Evolutionary conservation across 2,888 invertebrate species (phyloP).

Genomic region (Epinotia ramella): DNA sequence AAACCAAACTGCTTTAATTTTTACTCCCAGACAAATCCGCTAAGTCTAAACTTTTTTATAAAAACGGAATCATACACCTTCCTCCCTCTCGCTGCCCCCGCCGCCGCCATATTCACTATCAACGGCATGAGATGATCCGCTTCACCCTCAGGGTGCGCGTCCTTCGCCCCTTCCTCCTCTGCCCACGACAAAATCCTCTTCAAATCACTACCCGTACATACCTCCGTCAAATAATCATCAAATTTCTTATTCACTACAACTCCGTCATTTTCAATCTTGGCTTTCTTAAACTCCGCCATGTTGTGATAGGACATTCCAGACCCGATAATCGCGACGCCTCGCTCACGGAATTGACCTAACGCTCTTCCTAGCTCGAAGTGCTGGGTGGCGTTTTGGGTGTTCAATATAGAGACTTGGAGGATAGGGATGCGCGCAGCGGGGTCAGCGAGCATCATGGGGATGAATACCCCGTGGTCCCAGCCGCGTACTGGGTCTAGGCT

Average conservation of each 20-base stretch:
- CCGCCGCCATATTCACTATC: constrained; percentile 61
- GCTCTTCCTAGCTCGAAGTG: constrained; percentile 62
- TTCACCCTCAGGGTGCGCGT: constrained; percentile 56
- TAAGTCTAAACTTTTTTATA: constrained; percentile 55
- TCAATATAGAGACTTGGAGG: constrained; percentile 61
- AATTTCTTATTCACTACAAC: constrained; percentile 52
- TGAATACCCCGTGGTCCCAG: constrained; percentile 68
- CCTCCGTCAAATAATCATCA: constrained; percentile 53
- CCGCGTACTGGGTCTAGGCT: constrained; percentile 59
- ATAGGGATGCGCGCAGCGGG: constrained; percentile 63
- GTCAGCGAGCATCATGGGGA: constrained; percentile 67
- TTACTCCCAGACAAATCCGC: constrained; percentile 60
- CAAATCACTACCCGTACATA: constrained; percentile 51
- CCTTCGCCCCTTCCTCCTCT: constrained; percentile 50
- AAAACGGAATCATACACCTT: constrained; percentile 58
- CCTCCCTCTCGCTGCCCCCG: constrained; percentile 53
- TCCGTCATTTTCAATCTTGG: constrained; percentile 41
- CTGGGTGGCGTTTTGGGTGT: constrained; percentile 57
- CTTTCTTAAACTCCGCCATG: constrained; percentile 52
- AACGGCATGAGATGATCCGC: constrained; percentile 67
- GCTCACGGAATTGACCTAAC: constrained; percentile 58
- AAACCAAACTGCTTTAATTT: not conserved
- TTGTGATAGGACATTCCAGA: constrained; percentile 64
- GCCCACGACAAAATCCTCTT: constrained; percentile 56
- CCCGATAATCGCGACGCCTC: constrained; percentile 61